Percentiles rank a stretch among this genome's conserved stretches.
phyloP scores from a whole-genome alignment of 2,797 vertebrate genomes.

The Hypotaenidia okinawae region DNA sequence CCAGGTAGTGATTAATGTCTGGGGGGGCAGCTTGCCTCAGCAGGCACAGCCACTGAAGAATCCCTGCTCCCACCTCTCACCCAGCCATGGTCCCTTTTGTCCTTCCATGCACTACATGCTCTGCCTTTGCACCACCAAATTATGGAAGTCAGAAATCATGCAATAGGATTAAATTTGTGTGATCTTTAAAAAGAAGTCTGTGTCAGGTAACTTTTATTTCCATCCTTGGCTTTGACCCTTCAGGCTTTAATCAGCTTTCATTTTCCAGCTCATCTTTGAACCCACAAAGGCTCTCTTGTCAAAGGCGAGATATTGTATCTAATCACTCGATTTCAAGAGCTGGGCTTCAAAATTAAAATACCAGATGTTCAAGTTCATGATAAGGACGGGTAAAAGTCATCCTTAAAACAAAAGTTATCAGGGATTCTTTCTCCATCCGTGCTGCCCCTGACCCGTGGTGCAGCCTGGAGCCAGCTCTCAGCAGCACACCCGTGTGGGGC shows the following conservation, averaged over 20 bases:
- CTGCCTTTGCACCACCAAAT: background rate
- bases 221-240: slow-evolving; percentile 55
- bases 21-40: background rate
- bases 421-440: background rate
- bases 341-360: slow-evolving; percentile 43
- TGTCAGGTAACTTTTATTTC: slow-evolving; percentile 50
- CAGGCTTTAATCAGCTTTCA: slow-evolving; percentile 58
- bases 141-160: background rate
- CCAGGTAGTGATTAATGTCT: background rate
- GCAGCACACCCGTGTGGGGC: background rate
- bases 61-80: accelerated
- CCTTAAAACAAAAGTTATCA: background rate
- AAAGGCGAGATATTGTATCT: slow-evolving; percentile 45
- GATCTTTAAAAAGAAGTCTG: slow-evolving; percentile 25
- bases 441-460: accelerated
- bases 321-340: slow-evolving; percentile 43
- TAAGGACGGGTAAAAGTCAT: slow-evolving; percentile 32
- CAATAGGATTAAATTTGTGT: slow-evolving; percentile 18
- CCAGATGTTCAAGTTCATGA: background rate
- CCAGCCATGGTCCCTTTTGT: background rate
- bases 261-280: slow-evolving; percentile 63
- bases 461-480: accelerated
- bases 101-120: background rate
- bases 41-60: background rate
- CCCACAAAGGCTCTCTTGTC: slow-evolving; percentile 42